These are phyloP conservation scores for Rotaria macrura DNA, from an alignment of 2,888 invertebrate species.

Conservation along the genomic window DNA sequence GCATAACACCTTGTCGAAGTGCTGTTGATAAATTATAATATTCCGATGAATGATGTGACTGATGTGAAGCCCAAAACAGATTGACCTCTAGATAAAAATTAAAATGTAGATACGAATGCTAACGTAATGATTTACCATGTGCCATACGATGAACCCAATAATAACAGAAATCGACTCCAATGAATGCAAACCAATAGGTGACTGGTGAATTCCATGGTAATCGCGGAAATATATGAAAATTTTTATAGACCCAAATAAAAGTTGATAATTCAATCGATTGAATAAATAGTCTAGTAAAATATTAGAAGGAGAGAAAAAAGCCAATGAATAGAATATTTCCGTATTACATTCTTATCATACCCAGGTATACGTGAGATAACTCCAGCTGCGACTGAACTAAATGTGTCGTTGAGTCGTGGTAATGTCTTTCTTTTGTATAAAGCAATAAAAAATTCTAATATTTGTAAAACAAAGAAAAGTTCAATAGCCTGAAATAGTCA, in stretches of 20 bases:
- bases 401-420: slow-evolving; percentile 37
- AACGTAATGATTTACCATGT: neutral
- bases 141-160: slow-evolving; percentile 30
- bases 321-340: too few relatives aligned
- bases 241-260: slow-evolving; percentile 29
- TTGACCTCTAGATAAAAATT: slow-evolving; percentile 43
- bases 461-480: slow-evolving; percentile 18
- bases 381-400: slow-evolving; percentile 38
- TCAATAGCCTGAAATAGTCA: neutral
- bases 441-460: neutral
- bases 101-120: neutral
- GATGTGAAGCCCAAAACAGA: slow-evolving; percentile 48
- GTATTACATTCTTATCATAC: too few relatives aligned
- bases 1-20: slow-evolving; percentile 45
- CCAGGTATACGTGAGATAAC: slow-evolving; percentile 37
- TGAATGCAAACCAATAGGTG: slow-evolving; percentile 25
- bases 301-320: too few relatives aligned
- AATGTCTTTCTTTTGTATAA: neutral
- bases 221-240: neutral
- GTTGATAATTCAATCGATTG: slow-evolving; percentile 25
- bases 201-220: slow-evolving; percentile 19
- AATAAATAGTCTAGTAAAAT: slow-evolving; percentile 30
- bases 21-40: slow-evolving; percentile 49
- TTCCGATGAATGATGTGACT: slow-evolving; percentile 48
- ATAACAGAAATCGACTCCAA: slow-evolving; percentile 24